Base-by-base conservation (phyloP, 2,888 invertebrate species). In the Hyposoter didymator region DNA sequence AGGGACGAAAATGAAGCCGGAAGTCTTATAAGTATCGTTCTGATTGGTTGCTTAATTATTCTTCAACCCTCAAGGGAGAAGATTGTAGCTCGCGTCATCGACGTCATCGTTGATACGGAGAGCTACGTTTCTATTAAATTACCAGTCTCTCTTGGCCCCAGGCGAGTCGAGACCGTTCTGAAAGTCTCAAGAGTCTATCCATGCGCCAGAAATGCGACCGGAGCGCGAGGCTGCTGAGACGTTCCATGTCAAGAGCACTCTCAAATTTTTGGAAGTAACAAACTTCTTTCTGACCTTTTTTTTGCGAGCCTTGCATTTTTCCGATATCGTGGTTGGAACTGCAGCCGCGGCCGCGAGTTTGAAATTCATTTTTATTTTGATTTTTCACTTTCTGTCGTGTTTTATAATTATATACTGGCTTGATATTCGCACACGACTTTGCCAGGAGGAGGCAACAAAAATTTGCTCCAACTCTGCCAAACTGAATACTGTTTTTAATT, bases 1-100 rank as follows among this genome's bases (percentile, higher is more conserved):
- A 59, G 28, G 14, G 28, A 59, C 52, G n/a, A 43, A 43, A 59
- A 32, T 64, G 43, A 32, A 43, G 43, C 39, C 19, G 67, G 66
- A 75, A 67, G 79, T 45, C 19, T 78, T 82, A 87, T 86, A 87
- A 89, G 89, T 89, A 87, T 85, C 64, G 74, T 74, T 79, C 14
- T 73, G 66, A 52, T 82, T 74, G 74, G 85, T 81, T 84, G 73
- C 86, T 89, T 87, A 85, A 88, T 88, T 89, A 87, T 88, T 87
- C 78, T 84, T 82, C 67, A 64, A 28, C 74, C 59, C 73, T 62
- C 69, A 49, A 32, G 78, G 74, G 73, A 78, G 62, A 80, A 80
- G 78, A 87, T 67, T 85, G 86, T 45, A 69, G 82, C 47, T 70
- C 66, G n/a, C 73, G 70, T 84, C 66, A 84, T 87, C 79, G 32